Conservation (phyloP, 1,140 invertebrate genomes). For the Orius laevigatus region DNA sequence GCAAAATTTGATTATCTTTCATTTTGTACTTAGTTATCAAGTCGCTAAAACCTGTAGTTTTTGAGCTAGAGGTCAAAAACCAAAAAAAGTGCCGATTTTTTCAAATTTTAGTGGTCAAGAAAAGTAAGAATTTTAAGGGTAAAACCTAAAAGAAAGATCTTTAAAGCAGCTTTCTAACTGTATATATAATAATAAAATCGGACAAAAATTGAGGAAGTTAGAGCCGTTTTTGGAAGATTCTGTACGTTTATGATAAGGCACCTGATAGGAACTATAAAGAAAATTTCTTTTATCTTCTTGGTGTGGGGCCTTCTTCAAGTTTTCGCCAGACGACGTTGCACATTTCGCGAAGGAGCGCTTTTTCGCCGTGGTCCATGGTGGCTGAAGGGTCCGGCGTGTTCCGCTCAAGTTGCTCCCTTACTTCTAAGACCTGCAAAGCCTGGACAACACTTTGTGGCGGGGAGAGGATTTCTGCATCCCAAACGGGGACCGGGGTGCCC, state of each 20-base stretch:
- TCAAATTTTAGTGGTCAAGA: too few relatives aligned
- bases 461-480: slow-evolving; percentile 13
- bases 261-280: slow-evolving; percentile 11
- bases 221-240: too few relatives aligned
- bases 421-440: slow-evolving; percentile 78
- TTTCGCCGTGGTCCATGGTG: slow-evolving; percentile 70
- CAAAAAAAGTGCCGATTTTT: too few relatives aligned
- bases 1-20: too few relatives aligned
- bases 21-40: too few relatives aligned
- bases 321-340: slow-evolving; percentile 73
- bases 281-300: slow-evolving; percentile 29
- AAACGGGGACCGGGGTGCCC: slow-evolving; percentile 19
- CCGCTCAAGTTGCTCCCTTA: slow-evolving; percentile 71
- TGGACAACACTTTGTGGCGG: slow-evolving; percentile 79
- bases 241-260: slow-evolving; percentile 5
- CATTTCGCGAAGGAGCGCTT: slow-evolving; percentile 87
- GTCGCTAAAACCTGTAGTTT: too few relatives aligned
- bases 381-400: slow-evolving; percentile 17
- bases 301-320: slow-evolving; percentile 42
- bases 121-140: too few relatives aligned
- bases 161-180: too few relatives aligned
- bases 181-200: too few relatives aligned
- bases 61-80: too few relatives aligned
- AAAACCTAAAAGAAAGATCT: too few relatives aligned
- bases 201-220: too few relatives aligned